Base-by-base conservation (phyloP, 2,888 invertebrate genomes). In the Watsonalla cultraria region DNA sequence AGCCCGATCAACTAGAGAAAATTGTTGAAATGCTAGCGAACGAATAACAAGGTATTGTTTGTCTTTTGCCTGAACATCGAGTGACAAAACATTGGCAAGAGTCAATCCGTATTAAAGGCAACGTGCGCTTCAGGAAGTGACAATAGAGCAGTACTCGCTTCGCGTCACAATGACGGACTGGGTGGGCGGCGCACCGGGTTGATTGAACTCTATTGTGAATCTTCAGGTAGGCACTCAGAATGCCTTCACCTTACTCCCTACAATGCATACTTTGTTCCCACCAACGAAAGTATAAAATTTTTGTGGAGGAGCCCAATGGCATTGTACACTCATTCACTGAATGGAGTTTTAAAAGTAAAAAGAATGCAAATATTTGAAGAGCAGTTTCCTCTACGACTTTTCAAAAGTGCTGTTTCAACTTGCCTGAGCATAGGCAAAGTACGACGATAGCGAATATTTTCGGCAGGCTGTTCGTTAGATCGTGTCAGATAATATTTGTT, bases 191-290 rank as follows among this genome's bases (percentile, higher is more conserved):
- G 68, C 67, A 74, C 63, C 65, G 80, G 75, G 90, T 86, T 89
- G 86, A 85, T 78, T 86, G 88, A 80, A 85, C 90, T 79, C 77
- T 63, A 83, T 85, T 86, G 83, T 84, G 76, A 80, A 82, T 86
- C 80, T 78, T 72, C 84, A 83, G 82, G 82, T 84, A 83, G 82
- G 82, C 84, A 84, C 78, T 67, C 61, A 70, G 68, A 78, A 79
- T 75, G 67, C 68, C 72, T 74, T 71, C 65, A 74, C 65, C 72
- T 74, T 73, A 65, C 68, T 67, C 68, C 66, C 58, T 62, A 68
- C 64, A 66, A 68, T 68, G 61, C 57, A 70, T 58, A 68, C 54
- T 59, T 55, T 54, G 58, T 66, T 65, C 69, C 54, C 60, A 68
- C 63, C 65, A 64, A 67, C 70, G 66, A 74, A 76, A 66, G 68